These are phyloP conservation scores for Myrmecobius fasciatus DNA, from an alignment of 2,113 vertebrate genomes.

Conservation along the genomic window DNA sequence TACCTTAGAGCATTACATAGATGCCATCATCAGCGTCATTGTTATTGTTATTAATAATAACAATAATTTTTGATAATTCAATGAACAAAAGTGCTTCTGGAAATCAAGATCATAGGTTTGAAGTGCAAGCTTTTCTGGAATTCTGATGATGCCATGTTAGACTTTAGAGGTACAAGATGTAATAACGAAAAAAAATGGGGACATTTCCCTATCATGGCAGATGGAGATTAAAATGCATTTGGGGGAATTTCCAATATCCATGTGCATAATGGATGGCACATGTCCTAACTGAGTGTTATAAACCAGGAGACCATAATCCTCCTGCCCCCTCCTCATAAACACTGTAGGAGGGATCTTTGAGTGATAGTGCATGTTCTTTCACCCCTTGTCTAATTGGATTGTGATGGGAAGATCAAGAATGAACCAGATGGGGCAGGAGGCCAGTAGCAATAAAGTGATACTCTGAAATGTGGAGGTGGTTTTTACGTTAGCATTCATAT, in stretches of 20 bases:
- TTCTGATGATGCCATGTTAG: constrained; percentile 71
- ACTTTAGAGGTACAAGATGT: constrained; percentile 76
- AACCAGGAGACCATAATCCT: constrained; percentile 53
- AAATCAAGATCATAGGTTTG: constrained; percentile 58
- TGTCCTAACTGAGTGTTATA: constrained; percentile 58
- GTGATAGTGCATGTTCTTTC: neutral
- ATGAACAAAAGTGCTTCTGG: constrained; percentile 62
- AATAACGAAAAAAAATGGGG: constrained; percentile 76
- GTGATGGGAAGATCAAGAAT: neutral
- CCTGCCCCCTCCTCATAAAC: constrained; percentile 24
- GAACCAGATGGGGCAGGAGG: constrained; percentile 2
- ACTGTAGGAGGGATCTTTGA: neutral
- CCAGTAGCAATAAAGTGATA: constrained; percentile 24
- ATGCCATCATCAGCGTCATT: neutral
- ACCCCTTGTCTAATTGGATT: constrained; percentile 22
- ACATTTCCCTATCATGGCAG: constrained; percentile 81
- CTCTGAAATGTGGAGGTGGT: constrained; percentile 38
- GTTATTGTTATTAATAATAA: neutral
- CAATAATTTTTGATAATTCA: constrained; percentile 26
- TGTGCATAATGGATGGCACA: constrained; percentile 59
- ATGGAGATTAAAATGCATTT: constrained; percentile 83
- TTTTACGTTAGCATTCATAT: constrained; percentile 49
- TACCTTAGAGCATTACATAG: neutral
- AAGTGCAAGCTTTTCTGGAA: constrained; percentile 65
- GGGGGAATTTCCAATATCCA: constrained; percentile 78